phyloP scores from a whole-genome alignment of 2,797 vertebrate genomes.

The Scolopax rusticola region DNA sequence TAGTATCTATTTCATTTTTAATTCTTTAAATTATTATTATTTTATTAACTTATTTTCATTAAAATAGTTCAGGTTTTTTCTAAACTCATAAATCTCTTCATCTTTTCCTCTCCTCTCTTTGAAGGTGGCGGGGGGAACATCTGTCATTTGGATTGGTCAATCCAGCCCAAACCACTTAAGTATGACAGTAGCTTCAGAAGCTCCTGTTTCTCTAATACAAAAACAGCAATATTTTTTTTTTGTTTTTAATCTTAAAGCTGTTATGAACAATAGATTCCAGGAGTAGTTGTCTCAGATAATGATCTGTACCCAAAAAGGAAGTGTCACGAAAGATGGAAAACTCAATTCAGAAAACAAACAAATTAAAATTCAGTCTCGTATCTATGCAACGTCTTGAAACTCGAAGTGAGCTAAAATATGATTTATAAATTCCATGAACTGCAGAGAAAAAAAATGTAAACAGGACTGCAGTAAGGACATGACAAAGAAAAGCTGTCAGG shows the following conservation, averaged over 20 bases:
- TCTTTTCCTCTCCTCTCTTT: too few relatives aligned
- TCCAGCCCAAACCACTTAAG: background rate
- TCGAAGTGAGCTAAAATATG: background rate
- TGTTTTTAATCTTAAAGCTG: slow-evolving; percentile 1
- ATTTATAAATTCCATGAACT: slow-evolving; percentile 20
- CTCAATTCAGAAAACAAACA: slow-evolving; percentile 26
- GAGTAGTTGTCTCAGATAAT: background rate
- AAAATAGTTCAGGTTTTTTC: too few relatives aligned
- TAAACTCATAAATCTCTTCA: too few relatives aligned
- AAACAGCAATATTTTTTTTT: background rate
- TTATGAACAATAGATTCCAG: slow-evolving; percentile 41
- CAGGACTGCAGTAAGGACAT: background rate
- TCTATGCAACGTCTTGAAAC: background rate
- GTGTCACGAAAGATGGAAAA: slow-evolving; percentile 12
- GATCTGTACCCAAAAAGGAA: slow-evolving; percentile 39
- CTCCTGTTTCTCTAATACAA: background rate
- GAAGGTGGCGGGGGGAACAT: too few relatives aligned
- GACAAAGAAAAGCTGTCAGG: background rate
- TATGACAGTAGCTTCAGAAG: background rate
- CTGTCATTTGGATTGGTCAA: too few relatives aligned
- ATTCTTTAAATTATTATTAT: too few relatives aligned
- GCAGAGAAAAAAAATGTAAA: background rate
- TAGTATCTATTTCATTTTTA: too few relatives aligned
- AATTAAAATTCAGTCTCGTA: background rate
- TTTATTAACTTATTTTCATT: too few relatives aligned